A percentile compares a stretch with the other conserved stretches of the same genome.
These are phyloP conservation scores for Bucorvus abyssinicus DNA, from an alignment of 2,797 vertebrate genomes.

Conservation along the genomic window DNA sequence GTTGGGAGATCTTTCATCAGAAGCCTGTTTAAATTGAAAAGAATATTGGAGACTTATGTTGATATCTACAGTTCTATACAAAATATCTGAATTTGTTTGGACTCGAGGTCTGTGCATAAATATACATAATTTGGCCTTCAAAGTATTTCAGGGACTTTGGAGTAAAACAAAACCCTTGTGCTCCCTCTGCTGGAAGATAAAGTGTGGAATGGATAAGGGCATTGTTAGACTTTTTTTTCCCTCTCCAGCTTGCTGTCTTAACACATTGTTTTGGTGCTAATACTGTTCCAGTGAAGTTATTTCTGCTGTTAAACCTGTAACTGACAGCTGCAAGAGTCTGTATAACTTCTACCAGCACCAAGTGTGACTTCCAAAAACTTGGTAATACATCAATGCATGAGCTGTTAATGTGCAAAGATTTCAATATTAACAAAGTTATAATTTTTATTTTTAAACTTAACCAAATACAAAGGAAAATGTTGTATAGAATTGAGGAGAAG, in stretches of 20 bases:
- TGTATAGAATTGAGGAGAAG: background rate
- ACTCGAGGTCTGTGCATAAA: background rate
- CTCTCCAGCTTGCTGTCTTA: background rate
- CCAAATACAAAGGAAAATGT: background rate
- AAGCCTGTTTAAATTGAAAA: background rate
- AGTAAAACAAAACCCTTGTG: background rate
- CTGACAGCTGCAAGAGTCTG: background rate
- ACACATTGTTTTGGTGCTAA: background rate
- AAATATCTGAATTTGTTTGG: background rate
- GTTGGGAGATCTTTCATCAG: background rate
- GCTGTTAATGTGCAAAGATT: background rate
- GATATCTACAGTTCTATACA: background rate
- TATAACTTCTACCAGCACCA: background rate
- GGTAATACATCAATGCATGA: background rate
- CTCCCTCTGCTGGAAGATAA: constrained; percentile 45
- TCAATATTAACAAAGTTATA: background rate
- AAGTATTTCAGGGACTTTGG: background rate
- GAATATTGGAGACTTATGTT: background rate
- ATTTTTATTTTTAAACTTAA: background rate
- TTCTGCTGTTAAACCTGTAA: background rate
- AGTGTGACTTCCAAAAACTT: background rate
- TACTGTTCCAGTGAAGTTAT: background rate
- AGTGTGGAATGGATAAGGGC: background rate
- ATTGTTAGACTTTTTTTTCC: background rate
- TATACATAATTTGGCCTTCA: background rate